Evolutionary conservation across 2,888 invertebrate species (phyloP).

Genomic region (Pandemis cinnamomeana): DNA sequence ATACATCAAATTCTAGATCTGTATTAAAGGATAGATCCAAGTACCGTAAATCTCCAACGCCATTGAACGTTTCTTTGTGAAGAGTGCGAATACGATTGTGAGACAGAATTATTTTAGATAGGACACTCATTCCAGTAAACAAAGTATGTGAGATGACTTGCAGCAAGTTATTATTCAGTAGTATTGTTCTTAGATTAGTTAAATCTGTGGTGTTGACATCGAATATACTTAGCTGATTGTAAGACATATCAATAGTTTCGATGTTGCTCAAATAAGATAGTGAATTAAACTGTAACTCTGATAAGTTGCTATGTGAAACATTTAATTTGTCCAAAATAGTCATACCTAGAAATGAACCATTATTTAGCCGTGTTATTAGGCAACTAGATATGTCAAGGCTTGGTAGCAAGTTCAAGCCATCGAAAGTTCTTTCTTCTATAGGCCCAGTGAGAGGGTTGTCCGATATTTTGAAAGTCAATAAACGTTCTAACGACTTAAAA

Average conservation of each 20-base stretch:
- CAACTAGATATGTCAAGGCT: slow-evolving; percentile 64
- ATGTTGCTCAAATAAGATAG: slow-evolving; percentile 60
- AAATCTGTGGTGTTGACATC: slow-evolving; percentile 61
- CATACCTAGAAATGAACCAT: slow-evolving; percentile 67
- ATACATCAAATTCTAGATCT: slow-evolving; percentile 52
- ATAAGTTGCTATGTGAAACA: slow-evolving; percentile 61
- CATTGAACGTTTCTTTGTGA: slow-evolving; percentile 50
- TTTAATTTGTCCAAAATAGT: slow-evolving; percentile 59
- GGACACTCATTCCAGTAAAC: slow-evolving; percentile 50
- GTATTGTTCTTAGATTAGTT: slow-evolving; percentile 51
- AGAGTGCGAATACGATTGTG: slow-evolving; percentile 34
- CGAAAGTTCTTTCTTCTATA: slow-evolving; percentile 60
- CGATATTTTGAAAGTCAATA: slow-evolving; percentile 62
- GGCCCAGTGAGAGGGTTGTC: slow-evolving; percentile 61
- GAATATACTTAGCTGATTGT: slow-evolving; percentile 59
- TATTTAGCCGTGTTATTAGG: slow-evolving; percentile 56
- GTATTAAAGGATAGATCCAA: slow-evolving; percentile 67
- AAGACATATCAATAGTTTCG: slow-evolving; percentile 65
- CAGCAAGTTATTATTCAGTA: slow-evolving; percentile 63
- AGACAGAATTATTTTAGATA: slow-evolving; percentile 56
- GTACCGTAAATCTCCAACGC: slow-evolving; percentile 51
- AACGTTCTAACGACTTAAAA: slow-evolving; percentile 55
- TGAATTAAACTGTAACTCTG: slow-evolving; percentile 59
- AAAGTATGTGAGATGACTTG: slow-evolving; percentile 49
- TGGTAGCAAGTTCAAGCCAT: slow-evolving; percentile 61